phyloP scores from a whole-genome alignment of 1,140 invertebrate genomes.

The Caenorhabditis latens region DNA sequence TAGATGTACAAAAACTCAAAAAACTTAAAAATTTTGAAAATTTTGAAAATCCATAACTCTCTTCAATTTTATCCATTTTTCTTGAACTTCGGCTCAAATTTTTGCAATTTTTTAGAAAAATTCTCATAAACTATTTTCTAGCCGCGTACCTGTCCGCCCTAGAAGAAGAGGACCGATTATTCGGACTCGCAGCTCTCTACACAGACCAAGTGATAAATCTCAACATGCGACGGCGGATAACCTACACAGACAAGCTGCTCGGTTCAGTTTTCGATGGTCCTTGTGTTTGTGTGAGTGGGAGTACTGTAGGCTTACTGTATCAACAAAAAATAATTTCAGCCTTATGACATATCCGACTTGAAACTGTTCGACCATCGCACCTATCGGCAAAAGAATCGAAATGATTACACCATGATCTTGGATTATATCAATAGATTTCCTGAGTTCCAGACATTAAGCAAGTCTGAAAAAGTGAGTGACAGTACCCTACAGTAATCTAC shows the following conservation, averaged over 20 bases:
- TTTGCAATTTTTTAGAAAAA: too few species aligned
- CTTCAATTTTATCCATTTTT: too few species aligned
- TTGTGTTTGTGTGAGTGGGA: conserved; percentile 29
- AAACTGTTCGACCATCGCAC: conserved; percentile 19
- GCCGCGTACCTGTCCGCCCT: not conserved
- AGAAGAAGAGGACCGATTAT: conserved; percentile 8
- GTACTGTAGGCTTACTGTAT: not conserved
- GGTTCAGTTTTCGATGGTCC: conserved; percentile 39
- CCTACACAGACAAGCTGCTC: not conserved
- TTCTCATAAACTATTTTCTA: too few species aligned
- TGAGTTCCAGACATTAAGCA: not conserved
- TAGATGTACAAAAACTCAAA: too few species aligned
- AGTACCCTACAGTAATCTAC: not conserved
- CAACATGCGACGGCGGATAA: conserved; percentile 34
- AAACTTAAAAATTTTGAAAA: too few species aligned
- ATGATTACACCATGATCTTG: conserved; percentile 41
- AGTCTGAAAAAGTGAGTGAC: conserved; percentile 25
- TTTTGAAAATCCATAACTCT: not conserved
- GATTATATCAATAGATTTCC: conserved; percentile 27
- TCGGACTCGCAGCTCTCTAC: not conserved
- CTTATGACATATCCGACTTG: conserved; percentile 20
- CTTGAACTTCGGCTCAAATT: too few species aligned
- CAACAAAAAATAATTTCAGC: conserved; percentile 4
- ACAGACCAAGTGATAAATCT: conserved; percentile 14
- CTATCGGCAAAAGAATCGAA: conserved; percentile 26